Evolutionary conservation across 2,797 vertebrate genomes (phyloP).

Genomic region (Leptodactylus fallax): DNA sequence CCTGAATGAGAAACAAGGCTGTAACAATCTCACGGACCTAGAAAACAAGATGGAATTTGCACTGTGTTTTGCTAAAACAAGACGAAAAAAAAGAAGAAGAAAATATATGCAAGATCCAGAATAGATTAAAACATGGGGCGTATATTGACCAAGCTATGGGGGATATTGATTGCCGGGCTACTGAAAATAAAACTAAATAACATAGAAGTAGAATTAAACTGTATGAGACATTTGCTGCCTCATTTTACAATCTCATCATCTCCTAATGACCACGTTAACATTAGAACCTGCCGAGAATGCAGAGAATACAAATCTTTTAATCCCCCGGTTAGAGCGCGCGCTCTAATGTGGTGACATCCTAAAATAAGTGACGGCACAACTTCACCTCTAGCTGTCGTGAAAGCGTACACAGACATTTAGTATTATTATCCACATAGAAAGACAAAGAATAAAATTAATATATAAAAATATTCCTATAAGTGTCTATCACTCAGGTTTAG

Average conservation of each 20-base stretch:
- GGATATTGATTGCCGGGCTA: conserved; percentile 47
- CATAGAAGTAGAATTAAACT: conserved; percentile 55
- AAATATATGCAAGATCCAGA: conserved; percentile 52
- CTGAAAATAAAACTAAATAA: conserved; percentile 57
- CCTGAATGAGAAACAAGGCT: conserved; percentile 57
- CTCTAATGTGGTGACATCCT: conserved; percentile 32
- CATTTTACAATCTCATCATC: conserved; percentile 61
- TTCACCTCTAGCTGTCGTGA: background rate
- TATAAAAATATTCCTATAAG: too few species aligned
- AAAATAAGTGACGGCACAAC: background rate
- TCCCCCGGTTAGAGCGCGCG: background rate
- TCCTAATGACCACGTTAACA: conserved; percentile 57
- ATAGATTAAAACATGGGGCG: conserved; percentile 42
- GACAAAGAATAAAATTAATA: too few species aligned
- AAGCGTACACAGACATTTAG: background rate
- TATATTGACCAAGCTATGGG: conserved; percentile 54
- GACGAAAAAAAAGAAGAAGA: conserved; percentile 33
- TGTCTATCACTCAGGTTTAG: too few species aligned
- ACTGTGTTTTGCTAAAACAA: conserved; percentile 28
- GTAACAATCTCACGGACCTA: conserved; percentile 56
- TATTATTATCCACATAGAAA: background rate
- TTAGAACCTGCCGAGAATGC: conserved; percentile 54
- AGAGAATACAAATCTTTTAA: conserved; percentile 55
- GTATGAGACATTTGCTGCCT: conserved; percentile 51
- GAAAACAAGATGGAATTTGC: conserved; percentile 60